Evolutionary conservation across 2,113 vertebrate genomes (phyloP), one percentile per base, ranked within the genome.

Genomic region (Cynoglossus semilaevis): DNA sequence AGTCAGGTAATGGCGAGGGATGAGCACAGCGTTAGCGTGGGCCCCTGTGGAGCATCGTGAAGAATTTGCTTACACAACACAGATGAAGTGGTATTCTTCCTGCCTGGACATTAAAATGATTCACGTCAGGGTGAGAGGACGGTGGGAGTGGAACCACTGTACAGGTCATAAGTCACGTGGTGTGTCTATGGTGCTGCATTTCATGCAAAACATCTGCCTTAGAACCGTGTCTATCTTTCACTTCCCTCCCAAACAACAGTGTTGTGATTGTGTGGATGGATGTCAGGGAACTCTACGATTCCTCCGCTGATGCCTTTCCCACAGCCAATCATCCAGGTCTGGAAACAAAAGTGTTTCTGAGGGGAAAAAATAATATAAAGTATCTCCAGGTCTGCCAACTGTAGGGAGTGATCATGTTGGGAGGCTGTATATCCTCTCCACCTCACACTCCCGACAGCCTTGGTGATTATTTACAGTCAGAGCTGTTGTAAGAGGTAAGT

Each of bases 391-490:
- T 65, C 74, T 59, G 36, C 62, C 74, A 80, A 84, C 81, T 52
- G 59, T 76, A 57, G 89, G 78, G 76, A 87, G 74, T 72, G 81
- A 89, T 87, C 64, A 74, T 68, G 79, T 80, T 52, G 59, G 69
- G 63, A 72, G 80, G 77, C 83, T 79, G 82, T 77, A 82, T 81
- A 77, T 74, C 65, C 47, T 41, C 41, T 70, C 66, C 54, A 58
- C 67, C 70, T 87, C 85, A 82, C 89, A 84, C 85, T 73, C 70
- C 80, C 22, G 47, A 79, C 78, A 77, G 68, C 52, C 64, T 1
- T 49, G 81, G 84, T 84, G 87, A 89, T 91, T 89, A 92, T 89
- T 92, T 90, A 91, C 88, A 87, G 77, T 63, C 61, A 16, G 38
- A 45, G 81, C 81, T 86, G 86, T 84, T 72, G 51, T 86, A 82